These are phyloP conservation scores for Apis dorsata DNA, from an alignment of 1,140 invertebrate genomes.

Conservation along the genomic window DNA sequence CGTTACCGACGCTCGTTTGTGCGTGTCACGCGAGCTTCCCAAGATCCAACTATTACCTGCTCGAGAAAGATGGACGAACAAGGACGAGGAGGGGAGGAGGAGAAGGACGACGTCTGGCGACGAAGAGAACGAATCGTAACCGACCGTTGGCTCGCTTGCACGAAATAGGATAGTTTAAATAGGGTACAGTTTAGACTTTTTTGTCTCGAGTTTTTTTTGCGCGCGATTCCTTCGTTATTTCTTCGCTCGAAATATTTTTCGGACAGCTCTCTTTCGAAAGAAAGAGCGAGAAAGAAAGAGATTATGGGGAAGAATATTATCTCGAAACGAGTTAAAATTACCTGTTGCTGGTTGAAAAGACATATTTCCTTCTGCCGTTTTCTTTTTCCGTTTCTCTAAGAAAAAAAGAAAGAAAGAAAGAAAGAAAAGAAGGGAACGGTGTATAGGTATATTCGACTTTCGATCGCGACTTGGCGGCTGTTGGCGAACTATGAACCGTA, in stretches of 20 bases:
- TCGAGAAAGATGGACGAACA: neutral
- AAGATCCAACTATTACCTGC: no score
- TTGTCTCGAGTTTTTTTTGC: no score
- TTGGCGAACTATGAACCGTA: neutral
- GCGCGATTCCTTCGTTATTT: no score
- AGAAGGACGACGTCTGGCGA: neutral
- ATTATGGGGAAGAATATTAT: neutral
- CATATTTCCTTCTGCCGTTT: neutral
- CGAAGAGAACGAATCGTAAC: conserved; percentile 52
- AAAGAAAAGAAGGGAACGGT: neutral
- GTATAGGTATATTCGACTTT: neutral
- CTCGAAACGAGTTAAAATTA: conserved; percentile 35
- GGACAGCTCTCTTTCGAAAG: no score
- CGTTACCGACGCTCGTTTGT: no score
- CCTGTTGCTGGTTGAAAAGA: conserved; percentile 54
- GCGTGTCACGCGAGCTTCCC: no score
- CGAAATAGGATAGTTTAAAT: conserved; percentile 56
- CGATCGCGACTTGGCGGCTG: neutral
- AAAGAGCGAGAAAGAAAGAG: no score
- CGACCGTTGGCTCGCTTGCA: conserved; percentile 34
- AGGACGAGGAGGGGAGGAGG: neutral
- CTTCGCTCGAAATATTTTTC: no score
- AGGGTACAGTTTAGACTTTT: neutral
- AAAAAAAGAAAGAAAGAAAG: neutral
- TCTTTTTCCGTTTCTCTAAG: conserved; percentile 22